phyloP scores from a whole-genome alignment of 2,113 vertebrate genomes.

The Rhagologus leucostigma region DNA sequence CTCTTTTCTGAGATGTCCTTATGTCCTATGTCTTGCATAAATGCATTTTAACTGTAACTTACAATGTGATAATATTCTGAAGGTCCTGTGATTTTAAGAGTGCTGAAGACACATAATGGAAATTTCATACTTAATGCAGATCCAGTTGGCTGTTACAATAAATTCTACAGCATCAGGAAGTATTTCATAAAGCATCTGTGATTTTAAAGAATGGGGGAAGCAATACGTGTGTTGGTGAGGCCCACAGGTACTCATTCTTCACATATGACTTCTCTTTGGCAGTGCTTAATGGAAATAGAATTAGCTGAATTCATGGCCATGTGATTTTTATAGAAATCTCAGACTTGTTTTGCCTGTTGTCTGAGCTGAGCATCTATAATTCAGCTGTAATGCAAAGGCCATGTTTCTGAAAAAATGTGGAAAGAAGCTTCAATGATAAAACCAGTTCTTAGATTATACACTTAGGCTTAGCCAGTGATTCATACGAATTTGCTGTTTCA shows the following conservation, averaged over 20 bases:
- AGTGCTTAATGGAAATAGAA: not conserved
- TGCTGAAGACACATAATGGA: not conserved
- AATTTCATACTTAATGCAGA: not conserved
- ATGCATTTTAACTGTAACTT: not conserved
- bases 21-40: not conserved
- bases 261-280: not conserved
- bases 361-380: not conserved
- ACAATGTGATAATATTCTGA: not conserved
- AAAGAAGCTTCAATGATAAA: not conserved
- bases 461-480: not conserved
- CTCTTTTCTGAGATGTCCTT: not conserved
- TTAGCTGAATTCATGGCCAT: accelerated
- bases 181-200: not conserved
- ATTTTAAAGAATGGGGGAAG: not conserved
- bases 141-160: not conserved
- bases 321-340: not conserved
- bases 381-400: not conserved
- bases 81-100: not conserved
- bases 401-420: not conserved
- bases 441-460: accelerated
- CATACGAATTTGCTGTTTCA: not conserved
- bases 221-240: not conserved
- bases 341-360: not conserved
- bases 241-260: not conserved
- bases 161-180: not conserved